These are phyloP conservation scores for Syngnathoides biaculeatus DNA, from an alignment of 2,113 vertebrate species.

Conservation along the genomic window DNA sequence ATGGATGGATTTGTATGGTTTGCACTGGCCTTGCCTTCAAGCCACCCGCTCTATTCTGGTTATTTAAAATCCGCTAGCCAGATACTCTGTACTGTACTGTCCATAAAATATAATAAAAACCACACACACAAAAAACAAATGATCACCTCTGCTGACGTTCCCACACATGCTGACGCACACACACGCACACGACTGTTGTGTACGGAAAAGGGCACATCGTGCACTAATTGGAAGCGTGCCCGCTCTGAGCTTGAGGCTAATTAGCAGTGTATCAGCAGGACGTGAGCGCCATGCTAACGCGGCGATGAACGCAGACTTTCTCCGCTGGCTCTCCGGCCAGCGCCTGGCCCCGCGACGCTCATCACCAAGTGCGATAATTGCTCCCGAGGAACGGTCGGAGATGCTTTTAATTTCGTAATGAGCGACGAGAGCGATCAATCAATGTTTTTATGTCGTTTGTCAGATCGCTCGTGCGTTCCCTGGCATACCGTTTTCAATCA, in stretches of 20 bases:
- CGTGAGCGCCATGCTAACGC: slow-evolving; percentile 57
- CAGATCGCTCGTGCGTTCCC: not conserved
- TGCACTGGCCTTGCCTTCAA: not conserved
- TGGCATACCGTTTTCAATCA: not conserved
- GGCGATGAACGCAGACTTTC: slow-evolving; percentile 17
- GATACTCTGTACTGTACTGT: slow-evolving; percentile 37
- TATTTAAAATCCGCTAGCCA: slow-evolving; percentile 5
- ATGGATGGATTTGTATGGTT: too few species aligned
- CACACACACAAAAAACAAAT: slow-evolving; percentile 16
- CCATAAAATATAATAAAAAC: slow-evolving; percentile 29
- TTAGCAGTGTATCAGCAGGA: slow-evolving; percentile 45
- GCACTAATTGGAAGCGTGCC: slow-evolving; percentile 51
- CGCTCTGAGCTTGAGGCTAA: slow-evolving; percentile 47
- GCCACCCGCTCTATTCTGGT: not conserved
- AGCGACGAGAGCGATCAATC: slow-evolving; percentile 48
- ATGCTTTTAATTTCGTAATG: slow-evolving; percentile 53
- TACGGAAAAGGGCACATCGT: slow-evolving; percentile 55
- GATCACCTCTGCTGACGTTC: slow-evolving; percentile 54
- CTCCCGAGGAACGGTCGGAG: slow-evolving; percentile 3
- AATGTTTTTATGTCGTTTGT: slow-evolving; percentile 50
- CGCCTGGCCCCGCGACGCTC: slow-evolving; percentile 31
- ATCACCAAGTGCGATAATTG: slow-evolving; percentile 34
- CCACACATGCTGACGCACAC: slow-evolving; percentile 21
- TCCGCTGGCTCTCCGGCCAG: slow-evolving; percentile 18
- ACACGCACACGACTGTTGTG: slow-evolving; percentile 37